A percentile compares a stretch with the other conserved stretches of the same genome.
phyloP scores from a whole-genome alignment of 2,888 invertebrate genomes.

The Heliconius cydno region DNA sequence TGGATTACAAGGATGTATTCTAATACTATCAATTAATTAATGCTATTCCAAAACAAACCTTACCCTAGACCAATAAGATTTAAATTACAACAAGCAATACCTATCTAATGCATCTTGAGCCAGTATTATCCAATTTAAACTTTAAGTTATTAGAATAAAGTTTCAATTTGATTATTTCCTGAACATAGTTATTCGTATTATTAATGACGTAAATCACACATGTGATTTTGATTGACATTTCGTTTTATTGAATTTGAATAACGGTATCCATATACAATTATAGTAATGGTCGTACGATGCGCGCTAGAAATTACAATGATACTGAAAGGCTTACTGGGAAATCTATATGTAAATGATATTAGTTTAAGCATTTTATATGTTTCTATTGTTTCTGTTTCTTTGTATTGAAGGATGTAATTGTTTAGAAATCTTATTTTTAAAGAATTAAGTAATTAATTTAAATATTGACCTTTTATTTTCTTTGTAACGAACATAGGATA shows the following conservation, averaged over 20 bases:
- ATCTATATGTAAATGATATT: slow-evolving; percentile 2
- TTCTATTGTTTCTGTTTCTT: not conserved
- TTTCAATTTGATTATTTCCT: not conserved
- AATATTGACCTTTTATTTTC: too few relatives aligned
- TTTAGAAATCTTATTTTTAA: not conserved
- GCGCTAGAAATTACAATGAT: not conserved
- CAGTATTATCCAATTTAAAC: not conserved
- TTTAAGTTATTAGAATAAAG: not conserved
- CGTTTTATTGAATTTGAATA: slow-evolving; percentile 32
- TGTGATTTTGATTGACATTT: slow-evolving; percentile 40
- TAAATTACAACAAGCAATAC: not conserved
- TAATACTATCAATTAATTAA: slow-evolving; percentile 17
- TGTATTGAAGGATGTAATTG: not conserved
- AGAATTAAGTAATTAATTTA: too few relatives aligned
- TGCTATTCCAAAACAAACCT: not conserved
- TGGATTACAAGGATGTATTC: slow-evolving; percentile 26
- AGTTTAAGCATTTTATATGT: not conserved
- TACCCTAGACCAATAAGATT: not conserved
- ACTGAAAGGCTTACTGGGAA: not conserved
- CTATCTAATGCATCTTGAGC: not conserved
- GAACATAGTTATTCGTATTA: not conserved
- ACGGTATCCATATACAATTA: slow-evolving; percentile 9
- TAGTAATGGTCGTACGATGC: not conserved
- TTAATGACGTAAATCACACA: slow-evolving; percentile 39
- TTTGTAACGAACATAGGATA: too few relatives aligned